Evolutionary conservation across 2,113 vertebrate genomes (phyloP).

Genomic region (Dolichotis patagonum): DNA sequence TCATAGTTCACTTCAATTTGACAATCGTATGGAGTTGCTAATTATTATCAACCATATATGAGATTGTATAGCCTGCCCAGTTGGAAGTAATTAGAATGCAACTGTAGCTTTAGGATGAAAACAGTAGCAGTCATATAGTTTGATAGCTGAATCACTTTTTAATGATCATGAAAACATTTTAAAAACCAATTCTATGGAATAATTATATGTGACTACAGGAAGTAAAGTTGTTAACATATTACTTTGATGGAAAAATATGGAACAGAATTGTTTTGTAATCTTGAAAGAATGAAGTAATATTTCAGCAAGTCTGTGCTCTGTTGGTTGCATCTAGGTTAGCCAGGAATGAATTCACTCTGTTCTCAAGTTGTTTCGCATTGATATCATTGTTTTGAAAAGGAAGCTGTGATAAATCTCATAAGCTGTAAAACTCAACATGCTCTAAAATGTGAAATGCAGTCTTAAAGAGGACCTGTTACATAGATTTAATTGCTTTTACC

Average conservation of each 20-base stretch:
- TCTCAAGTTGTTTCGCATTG: slow-evolving; percentile 3
- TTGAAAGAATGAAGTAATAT: slow-evolving; percentile 33
- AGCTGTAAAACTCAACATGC: neutral
- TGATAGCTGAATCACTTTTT: neutral
- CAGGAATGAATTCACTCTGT: neutral
- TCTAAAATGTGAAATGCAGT: slow-evolving; percentile 3
- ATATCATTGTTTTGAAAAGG: slow-evolving; percentile 31
- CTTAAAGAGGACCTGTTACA: neutral
- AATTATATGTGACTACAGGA: neutral
- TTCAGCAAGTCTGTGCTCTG: slow-evolving; percentile 6
- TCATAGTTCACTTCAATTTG: neutral
- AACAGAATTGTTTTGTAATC: slow-evolving; percentile 1
- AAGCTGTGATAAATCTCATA: slow-evolving; percentile 12
- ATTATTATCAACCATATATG: slow-evolving; percentile 30
- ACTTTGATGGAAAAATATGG: neutral
- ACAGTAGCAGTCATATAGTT: neutral
- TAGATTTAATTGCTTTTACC: neutral
- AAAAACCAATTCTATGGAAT: neutral
- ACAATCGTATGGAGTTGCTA: neutral
- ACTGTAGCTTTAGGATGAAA: neutral
- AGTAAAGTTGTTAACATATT: neutral
- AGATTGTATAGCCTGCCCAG: slow-evolving; percentile 61
- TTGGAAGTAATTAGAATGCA: slow-evolving; percentile 47
- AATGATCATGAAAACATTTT: neutral
- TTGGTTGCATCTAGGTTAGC: neutral